A percentile compares a stretch with the other conserved stretches of the same genome.
Evolutionary conservation across 2,113 vertebrate genomes (phyloP).

Genomic region (Muntiacus muntjak): DNA sequence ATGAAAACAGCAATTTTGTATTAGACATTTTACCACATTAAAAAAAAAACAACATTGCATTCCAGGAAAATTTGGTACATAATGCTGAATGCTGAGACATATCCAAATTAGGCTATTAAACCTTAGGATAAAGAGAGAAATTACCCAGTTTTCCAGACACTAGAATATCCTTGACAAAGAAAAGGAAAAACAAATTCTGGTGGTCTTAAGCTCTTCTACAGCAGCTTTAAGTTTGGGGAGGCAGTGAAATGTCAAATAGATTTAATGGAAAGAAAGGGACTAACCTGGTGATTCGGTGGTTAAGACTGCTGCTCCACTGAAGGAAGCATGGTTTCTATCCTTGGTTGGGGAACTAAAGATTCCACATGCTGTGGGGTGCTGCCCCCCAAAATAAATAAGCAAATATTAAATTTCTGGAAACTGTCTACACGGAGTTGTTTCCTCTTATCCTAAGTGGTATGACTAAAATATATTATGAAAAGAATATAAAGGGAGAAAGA

Average conservation of each 20-base stretch:
- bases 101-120: not conserved
- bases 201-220: not conserved
- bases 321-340: not conserved
- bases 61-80: not conserved
- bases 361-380: not conserved
- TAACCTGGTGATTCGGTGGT: not conserved
- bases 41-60: not conserved
- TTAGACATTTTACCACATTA: not conserved
- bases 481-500: not conserved
- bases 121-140: not conserved
- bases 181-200: not conserved
- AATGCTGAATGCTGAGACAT: not conserved
- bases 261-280: not conserved
- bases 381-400: not conserved
- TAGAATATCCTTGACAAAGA: not conserved
- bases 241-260: not conserved
- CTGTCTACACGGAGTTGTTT: not conserved
- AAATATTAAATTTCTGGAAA: not conserved
- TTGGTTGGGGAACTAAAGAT: not conserved
- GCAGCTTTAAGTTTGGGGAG: not conserved
- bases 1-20: not conserved
- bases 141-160: not conserved
- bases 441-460: not conserved
- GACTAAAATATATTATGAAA: not conserved
- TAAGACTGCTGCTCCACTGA: not conserved